Base-by-base conservation (phyloP, 2,888 invertebrate species). In the Invenusta paracnida region DNA sequence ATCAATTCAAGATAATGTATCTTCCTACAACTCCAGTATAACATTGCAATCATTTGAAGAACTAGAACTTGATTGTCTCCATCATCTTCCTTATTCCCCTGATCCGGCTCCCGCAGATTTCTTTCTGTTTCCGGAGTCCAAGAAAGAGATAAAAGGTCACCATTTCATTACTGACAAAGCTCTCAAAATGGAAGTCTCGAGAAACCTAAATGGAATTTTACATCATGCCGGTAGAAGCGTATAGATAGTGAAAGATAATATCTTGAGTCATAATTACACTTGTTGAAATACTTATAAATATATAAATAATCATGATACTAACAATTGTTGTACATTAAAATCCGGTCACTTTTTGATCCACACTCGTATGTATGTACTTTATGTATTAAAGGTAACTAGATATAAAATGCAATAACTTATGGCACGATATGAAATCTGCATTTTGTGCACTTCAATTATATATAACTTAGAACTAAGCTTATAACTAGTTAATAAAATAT, bases 161-260 rank as follows among this genome's bases (percentile, higher is more conserved):
- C 48, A 17, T 17, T 48, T 48, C 48, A 48, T 11, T 73, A 73
- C 5, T 73, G 25, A 73, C 23, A 73, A 13, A 13, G 73, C 73
- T 13, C 25, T 23, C 17, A 73, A 73, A 13, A 73, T 23, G 5
- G 73, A 73, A 5, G 73, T 73, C 23, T 13, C 73, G 23, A 73
- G 73, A 73, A 73, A 13, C 23, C 73, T 73, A 23, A 73, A 73
- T 73, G 73, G 73, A 73, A 73, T 73, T 73, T 73, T 73, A n/a
- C 17, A 23, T 73, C 73, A 73, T 73, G 73, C 23, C 17, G 73
- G 27, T 5, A 73, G 73, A 73, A 73, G 23, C 2, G 73, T 23
- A 73, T 73, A 13, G 73, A 73, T 73, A 73, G 73, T 73, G 73
- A 5, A 73, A 23, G 73, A 73, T 23, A 73, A 73, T 73, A 73